phyloP scores from a whole-genome alignment of 2,888 invertebrate species.

The Callosobruchus maculatus region DNA sequence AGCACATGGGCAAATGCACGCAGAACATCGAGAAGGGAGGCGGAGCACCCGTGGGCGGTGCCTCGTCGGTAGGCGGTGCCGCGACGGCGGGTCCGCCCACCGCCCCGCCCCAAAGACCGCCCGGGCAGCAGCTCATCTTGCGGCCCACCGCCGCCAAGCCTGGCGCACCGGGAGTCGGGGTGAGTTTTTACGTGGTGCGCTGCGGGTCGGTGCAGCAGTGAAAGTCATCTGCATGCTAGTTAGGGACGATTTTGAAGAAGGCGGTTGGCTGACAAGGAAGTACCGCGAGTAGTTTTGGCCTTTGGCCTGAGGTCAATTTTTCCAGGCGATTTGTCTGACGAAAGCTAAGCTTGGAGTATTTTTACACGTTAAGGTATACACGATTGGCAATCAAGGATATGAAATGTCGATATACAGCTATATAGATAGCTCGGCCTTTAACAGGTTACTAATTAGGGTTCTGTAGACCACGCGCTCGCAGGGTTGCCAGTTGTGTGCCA shows the following conservation, averaged over 20 bases:
- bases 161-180: constrained; percentile 27
- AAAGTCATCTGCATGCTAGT: neutral
- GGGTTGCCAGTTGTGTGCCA: too few relatives aligned
- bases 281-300: too few relatives aligned
- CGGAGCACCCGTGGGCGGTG: neutral
- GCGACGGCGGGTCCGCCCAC: constrained; percentile 1
- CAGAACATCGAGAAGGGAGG: constrained; percentile 37
- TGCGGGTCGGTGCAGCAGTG: constrained; percentile 8
- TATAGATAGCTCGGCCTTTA: too few relatives aligned
- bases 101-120: constrained; percentile 15
- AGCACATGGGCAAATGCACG: constrained; percentile 65
- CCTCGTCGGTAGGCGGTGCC: neutral
- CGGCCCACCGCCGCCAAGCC: constrained; percentile 16
- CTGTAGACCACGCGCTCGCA: too few relatives aligned
- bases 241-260: too few relatives aligned
- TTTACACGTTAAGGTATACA: too few relatives aligned
- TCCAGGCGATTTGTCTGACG: constrained; percentile 1
- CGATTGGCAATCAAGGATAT: too few relatives aligned
- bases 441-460: too few relatives aligned
- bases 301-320: neutral
- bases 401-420: too few relatives aligned
- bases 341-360: too few relatives aligned
- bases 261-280: too few relatives aligned
- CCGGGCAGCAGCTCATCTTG: constrained; percentile 30
- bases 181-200: constrained; percentile 26